Conservation (phyloP, 2,113 vertebrate species). For the Phocoena sinus region DNA sequence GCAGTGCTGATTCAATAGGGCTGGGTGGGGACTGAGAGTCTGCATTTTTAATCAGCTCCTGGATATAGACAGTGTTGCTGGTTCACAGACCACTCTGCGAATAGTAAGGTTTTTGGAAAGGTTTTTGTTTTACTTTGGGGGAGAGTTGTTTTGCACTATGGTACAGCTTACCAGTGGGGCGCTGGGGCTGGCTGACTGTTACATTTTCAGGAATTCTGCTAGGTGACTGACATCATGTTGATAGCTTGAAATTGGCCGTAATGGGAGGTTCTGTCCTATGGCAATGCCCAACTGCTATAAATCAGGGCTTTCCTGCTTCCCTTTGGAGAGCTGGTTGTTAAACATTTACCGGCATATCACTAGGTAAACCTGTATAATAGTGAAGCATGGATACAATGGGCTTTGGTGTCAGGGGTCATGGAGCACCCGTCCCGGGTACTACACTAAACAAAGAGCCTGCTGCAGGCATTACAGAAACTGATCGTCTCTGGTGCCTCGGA, state of each 20-base stretch:
- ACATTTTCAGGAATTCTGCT: background rate
- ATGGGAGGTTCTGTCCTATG: background rate
- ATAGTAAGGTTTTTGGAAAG: background rate
- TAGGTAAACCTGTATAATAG: background rate
- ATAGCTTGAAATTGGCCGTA: background rate
- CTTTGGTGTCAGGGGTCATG: background rate
- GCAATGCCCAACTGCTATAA: background rate
- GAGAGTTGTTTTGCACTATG: background rate
- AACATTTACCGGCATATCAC: background rate
- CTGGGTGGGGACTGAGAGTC: background rate
- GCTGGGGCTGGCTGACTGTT: background rate
- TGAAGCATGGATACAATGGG: background rate
- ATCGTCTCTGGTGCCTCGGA: conserved; percentile 67
- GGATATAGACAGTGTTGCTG: background rate
- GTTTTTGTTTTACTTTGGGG: background rate
- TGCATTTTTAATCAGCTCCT: background rate
- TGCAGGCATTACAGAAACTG: conserved; percentile 68
- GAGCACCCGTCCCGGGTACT: conserved; percentile 38
- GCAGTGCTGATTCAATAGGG: background rate
- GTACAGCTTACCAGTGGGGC: background rate
- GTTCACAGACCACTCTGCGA: background rate
- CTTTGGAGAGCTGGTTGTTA: background rate
- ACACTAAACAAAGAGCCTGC: conserved; percentile 66
- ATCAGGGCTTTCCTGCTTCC: background rate
- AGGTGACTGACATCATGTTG: background rate